phyloP scores from a whole-genome alignment of 2,888 invertebrate genomes.

The Folsomia manolachei region DNA sequence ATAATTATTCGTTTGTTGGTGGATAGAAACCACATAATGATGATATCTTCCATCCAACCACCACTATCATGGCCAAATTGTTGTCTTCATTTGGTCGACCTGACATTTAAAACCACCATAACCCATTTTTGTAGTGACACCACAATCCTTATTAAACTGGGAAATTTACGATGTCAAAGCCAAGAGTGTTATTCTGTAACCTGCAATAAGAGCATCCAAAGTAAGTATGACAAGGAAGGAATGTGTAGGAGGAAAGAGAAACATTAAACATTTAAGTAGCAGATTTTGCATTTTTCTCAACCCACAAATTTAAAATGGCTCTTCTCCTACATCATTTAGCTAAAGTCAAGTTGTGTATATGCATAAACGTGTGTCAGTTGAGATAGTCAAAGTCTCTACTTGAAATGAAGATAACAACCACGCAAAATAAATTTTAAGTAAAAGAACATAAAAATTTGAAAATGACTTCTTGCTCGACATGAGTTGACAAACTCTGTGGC shows the following conservation, averaged over 20 bases:
- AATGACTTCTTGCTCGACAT: too few relatives aligned
- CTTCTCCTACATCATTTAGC: neutral
- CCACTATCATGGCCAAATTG: too few relatives aligned
- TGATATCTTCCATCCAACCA: too few relatives aligned
- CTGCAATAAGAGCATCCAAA: neutral
- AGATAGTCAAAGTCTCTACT: too few relatives aligned
- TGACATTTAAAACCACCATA: neutral
- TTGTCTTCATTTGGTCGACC: too few relatives aligned
- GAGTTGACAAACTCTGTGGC: slow-evolving; percentile 20
- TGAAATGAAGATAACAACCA: slow-evolving; percentile 10
- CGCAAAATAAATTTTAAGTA: neutral
- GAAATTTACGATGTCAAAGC: neutral
- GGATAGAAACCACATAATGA: too few relatives aligned
- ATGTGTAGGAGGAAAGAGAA: slow-evolving; percentile 5
- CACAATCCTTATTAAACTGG: neutral
- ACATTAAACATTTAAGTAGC: slow-evolving; percentile 14
- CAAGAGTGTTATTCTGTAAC: neutral
- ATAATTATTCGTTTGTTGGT: too few relatives aligned
- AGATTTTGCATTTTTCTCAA: slow-evolving; percentile 13
- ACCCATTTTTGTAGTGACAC: neutral
- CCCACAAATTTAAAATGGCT: neutral
- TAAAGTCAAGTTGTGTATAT: neutral
- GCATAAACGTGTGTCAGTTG: neutral
- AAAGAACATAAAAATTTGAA: slow-evolving; percentile 7
- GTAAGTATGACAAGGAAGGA: neutral